phyloP scores from a whole-genome alignment of 2,113 vertebrate genomes.

The Shinisaurus crocodilurus region DNA sequence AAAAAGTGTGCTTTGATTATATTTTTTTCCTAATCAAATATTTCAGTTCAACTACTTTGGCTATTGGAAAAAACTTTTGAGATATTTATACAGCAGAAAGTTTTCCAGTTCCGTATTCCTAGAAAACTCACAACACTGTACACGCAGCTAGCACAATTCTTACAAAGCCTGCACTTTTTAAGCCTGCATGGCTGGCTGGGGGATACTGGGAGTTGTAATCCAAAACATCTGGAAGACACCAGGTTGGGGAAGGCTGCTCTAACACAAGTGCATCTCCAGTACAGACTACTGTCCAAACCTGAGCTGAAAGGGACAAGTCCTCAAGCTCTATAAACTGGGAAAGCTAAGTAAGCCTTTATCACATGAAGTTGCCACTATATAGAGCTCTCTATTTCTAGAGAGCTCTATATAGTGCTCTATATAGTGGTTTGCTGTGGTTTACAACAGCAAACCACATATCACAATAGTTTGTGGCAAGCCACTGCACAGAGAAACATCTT shows the following conservation, averaged over 20 bases:
- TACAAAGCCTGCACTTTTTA: neutral
- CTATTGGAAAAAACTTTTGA: neutral
- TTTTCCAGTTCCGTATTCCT: neutral
- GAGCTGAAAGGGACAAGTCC: neutral
- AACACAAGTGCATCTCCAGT: neutral
- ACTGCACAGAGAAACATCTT: neutral
- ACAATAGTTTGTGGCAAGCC: neutral
- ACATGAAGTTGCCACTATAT: neutral
- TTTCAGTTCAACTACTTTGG: neutral
- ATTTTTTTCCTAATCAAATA: neutral
- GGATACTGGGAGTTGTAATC: no score
- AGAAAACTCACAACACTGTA: neutral
- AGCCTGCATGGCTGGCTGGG: neutral
- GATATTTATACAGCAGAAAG: neutral
- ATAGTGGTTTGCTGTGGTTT: no score
- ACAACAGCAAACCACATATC: neutral
- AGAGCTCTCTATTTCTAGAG: neutral
- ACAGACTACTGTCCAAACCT: neutral
- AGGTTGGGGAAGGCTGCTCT: no score
- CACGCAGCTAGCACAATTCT: neutral
- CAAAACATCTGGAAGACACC: no score
- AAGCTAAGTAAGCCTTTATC: neutral
- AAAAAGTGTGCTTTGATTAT: neutral
- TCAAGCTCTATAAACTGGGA: neutral
- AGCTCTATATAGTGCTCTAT: no score